A percentile compares a stretch with the other conserved stretches of the same genome.
Conservation (phyloP, 2,888 invertebrate species). For the Noctua fimbriata region DNA sequence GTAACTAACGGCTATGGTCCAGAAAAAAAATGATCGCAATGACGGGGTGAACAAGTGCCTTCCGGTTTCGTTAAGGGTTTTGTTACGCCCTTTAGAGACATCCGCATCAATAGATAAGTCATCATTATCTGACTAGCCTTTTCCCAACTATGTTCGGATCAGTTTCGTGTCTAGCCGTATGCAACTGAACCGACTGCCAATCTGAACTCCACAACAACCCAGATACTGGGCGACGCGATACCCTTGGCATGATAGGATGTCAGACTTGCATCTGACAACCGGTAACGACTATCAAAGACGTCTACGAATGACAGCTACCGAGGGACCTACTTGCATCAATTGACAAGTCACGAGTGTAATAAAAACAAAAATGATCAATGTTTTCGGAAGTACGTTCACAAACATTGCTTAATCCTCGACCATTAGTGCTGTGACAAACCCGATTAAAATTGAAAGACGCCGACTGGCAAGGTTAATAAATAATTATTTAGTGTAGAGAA, state of each 20-base stretch:
- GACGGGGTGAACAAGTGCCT: too few species aligned
- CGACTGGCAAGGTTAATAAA: conserved; percentile 59
- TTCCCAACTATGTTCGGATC: not conserved
- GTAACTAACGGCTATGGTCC: too few species aligned
- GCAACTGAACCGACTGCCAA: not conserved
- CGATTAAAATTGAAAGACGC: conserved; percentile 57
- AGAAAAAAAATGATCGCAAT: too few species aligned
- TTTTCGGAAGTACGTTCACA: conserved; percentile 11
- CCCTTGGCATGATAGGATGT: not conserved
- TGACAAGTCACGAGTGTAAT: not conserved
- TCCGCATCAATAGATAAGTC: not conserved
- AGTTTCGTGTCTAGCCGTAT: not conserved
- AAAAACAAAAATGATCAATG: not conserved
- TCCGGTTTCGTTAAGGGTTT: too few species aligned
- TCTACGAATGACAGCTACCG: not conserved
- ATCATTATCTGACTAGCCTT: not conserved
- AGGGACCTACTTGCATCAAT: not conserved
- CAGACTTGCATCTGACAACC: not conserved
- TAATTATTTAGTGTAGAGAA: conserved; percentile 56
- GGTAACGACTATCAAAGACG: not conserved
- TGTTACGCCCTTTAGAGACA: too few species aligned
- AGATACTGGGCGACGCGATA: not conserved
- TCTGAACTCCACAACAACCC: not conserved
- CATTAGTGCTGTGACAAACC: conserved; percentile 52
- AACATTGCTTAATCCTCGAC: conserved; percentile 20